Evolutionary conservation across 2,888 invertebrate species (phyloP), one percentile per base, ranked within the genome.

Genomic region (Scaptomyza cyrtandrae): DNA sequence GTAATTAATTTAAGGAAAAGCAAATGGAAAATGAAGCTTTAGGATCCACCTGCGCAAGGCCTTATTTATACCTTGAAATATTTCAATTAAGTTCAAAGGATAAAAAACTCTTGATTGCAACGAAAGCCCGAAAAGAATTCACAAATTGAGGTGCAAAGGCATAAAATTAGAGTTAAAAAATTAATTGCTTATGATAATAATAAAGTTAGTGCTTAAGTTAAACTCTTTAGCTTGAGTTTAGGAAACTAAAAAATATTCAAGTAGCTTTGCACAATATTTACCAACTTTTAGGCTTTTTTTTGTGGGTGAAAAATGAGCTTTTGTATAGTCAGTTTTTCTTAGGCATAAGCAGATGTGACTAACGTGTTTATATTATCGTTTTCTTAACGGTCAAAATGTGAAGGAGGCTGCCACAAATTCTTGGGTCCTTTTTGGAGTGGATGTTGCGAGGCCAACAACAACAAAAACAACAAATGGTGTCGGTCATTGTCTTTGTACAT

Each of bases 281-380:
- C 7, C 44, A 9, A 35, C 39, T 31, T 49, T 35, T 39, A 24
- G 44, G 44, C 44, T 3, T n/a, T 2, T 2, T 3, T 45, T 6
- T 45, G 44, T 27, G 7, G 37, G 50, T 11, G n/a, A 11, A 24
- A 16, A 33, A 13, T 6, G 13, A 33, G 49, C 14, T 46, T 16
- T 33, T 10, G 33, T 35, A 3, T 19, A 2, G 24, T 16, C 10
- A 16, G 13, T 45, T 35, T 33, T 14, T 57, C 37, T 44, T 0
- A 19, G 14, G 56, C 41, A n/a, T 41, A 61, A 53, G 52, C 77
- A 71, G 61, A 65, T 74, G 71, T 46, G 41, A 60, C 72, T 62
- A 74, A 73, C 56, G 68, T 19, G 50, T 19, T 16, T 16, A 41
- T 52, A 41, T 68, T 35, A 46, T 43, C 76, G 60, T 57, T 9